phyloP scores from a whole-genome alignment of 1,140 invertebrate genomes.

The Ectropis grisescens region DNA sequence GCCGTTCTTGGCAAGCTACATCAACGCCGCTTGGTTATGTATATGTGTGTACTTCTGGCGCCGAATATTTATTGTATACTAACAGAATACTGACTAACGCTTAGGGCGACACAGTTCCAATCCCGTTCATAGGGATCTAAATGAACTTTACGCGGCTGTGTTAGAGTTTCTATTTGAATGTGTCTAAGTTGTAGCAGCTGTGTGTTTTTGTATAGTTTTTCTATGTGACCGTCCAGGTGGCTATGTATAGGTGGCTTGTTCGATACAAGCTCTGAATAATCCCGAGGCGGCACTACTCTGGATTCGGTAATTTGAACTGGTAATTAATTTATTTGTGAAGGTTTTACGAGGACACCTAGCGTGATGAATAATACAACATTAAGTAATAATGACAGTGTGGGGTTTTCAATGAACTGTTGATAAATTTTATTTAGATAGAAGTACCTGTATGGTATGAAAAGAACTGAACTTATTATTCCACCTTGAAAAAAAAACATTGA shows the following conservation, averaged over 20 bases:
- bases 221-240: constrained; percentile 68
- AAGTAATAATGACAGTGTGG: no score
- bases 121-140: constrained; percentile 14
- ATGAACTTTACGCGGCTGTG: constrained; percentile 22
- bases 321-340: constrained; percentile 42
- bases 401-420: no score
- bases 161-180: constrained; percentile 30
- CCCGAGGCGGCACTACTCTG: constrained; percentile 38
- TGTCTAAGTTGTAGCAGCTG: constrained; percentile 10
- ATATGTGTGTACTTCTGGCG: constrained; percentile 66
- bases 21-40: constrained; percentile 50
- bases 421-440: no score
- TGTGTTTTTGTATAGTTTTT: constrained; percentile 36
- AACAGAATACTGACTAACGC: constrained; percentile 59
- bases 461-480: no score
- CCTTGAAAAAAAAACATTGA: no score
- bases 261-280: constrained; percentile 44
- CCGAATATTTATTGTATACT: constrained; percentile 70
- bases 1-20: constrained; percentile 46
- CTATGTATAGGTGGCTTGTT: constrained; percentile 64
- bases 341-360: constrained; percentile 22
- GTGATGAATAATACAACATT: constrained; percentile 19
- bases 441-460: no score
- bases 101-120: constrained; percentile 58
- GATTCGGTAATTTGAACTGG: constrained; percentile 30